Evolutionary conservation across 2,113 vertebrate species (phyloP), one percentile per base, ranked within the genome.

Genomic region (Cercopithecus mona): DNA sequence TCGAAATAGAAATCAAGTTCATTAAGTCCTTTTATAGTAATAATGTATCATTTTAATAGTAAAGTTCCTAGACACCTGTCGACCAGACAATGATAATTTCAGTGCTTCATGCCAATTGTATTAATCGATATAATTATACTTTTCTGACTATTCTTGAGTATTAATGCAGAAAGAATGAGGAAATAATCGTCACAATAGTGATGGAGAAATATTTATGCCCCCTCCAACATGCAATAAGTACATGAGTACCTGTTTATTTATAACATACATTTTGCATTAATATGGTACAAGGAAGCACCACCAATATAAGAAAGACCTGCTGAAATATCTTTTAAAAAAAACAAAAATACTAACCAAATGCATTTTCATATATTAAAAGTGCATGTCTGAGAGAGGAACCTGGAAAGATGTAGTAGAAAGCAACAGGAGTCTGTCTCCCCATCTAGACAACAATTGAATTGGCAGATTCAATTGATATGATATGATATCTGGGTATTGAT

Each of bases 1-100:
- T 86, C 94, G 30, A 93, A 97, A 76, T 88, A 55, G 57, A 94
- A 96, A 96, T 93, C 23, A 93, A 92, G 40, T 96, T 97, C 55
- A 96, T 95, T 95, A 92, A 59, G 35, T 78, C 61, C 25, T 94
- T n/a, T 85, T 88, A 68, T 7, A 85, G 52, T 61, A 93, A 96
- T 88, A 96, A 92, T 94, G 25, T 83, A 92, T 95, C 87, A 93
- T 66, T 92, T 90, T 91, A 96, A 94, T 82, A 82, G 59, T 52
- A 84, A 76, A 89, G 12, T 88, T 32, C 76, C 66, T 95, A 95
- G 87, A 82, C 55, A 75, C 40, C 43, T 70, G 86, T 73, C 94
- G 61, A 70, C 0, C 6, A 96, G 59, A 93, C 6, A 52, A 93
- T 8, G n/a, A n/a, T 96, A 88, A 81, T 93, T 81, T 76, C 16